phyloP scores from a whole-genome alignment of 2,113 vertebrate species.

The Anhinga anhinga region DNA sequence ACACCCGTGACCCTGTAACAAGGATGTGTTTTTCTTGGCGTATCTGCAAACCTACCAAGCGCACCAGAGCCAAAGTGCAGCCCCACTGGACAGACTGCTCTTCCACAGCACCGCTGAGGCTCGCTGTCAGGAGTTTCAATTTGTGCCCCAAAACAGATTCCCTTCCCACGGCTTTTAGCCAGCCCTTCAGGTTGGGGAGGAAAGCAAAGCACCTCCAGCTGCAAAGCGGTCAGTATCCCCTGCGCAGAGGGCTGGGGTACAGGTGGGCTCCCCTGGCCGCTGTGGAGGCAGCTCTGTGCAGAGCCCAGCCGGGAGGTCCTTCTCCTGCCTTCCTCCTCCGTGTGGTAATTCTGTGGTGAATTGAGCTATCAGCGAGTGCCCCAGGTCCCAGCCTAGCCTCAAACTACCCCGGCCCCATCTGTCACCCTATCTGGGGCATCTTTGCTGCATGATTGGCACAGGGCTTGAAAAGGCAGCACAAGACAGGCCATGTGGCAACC shows the following conservation, averaged over 20 bases:
- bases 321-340: neutral
- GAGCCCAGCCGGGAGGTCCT: neutral
- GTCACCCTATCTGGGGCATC: conserved; percentile 69
- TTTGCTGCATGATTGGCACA: conserved; percentile 44
- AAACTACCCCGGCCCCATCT: conserved; percentile 72
- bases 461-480: conserved; percentile 69
- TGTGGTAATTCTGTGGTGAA: neutral
- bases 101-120: neutral
- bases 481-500: conserved; percentile 66
- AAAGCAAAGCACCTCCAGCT: neutral
- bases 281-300: neutral
- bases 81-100: no score
- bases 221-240: rapidly evolving
- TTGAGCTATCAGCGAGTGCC: neutral
- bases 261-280: neutral
- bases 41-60: neutral
- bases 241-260: rapidly evolving
- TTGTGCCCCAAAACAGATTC: neutral
- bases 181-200: neutral
- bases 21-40: neutral
- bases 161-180: neutral
- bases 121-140: neutral
- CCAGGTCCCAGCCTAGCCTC: conserved; percentile 37
- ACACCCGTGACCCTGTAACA: rapidly evolving
- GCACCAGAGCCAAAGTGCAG: neutral